Evolutionary conservation across 23 tunicate genomes (phyloP).

Genomic region (Styela clava): DNA sequence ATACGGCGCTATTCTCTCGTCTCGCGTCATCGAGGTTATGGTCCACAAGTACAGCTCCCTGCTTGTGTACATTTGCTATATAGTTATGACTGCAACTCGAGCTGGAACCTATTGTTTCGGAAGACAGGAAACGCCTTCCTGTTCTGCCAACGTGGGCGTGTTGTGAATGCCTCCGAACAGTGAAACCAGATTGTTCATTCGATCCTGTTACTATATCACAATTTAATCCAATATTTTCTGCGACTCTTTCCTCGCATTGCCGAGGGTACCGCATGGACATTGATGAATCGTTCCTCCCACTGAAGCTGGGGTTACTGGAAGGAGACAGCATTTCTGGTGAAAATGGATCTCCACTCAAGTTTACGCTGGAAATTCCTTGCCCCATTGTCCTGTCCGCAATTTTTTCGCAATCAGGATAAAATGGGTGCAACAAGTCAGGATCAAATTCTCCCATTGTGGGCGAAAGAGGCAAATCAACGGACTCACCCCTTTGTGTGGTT

Average conservation of each 20-base stretch:
- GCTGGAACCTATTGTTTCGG: slow-evolving; percentile 15
- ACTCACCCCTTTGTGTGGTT: too few relatives aligned
- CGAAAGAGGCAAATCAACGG: background rate
- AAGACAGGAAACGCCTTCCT: slow-evolving; percentile 31
- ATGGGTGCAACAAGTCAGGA: background rate
- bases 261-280: too few relatives aligned
- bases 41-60: background rate
- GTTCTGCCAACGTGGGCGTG: background rate
- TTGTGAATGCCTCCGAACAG: background rate
- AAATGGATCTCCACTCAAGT: background rate
- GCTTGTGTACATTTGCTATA: background rate
- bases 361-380: background rate
- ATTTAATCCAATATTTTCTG: background rate
- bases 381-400: too few relatives aligned
- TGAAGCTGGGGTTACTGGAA: too few relatives aligned
- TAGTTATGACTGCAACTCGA: background rate
- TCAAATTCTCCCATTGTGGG: slow-evolving; percentile 18
- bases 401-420: slow-evolving; percentile 10
- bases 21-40: background rate
- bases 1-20: background rate
- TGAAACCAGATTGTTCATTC: background rate
- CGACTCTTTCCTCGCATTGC: too few relatives aligned
- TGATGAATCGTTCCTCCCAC: too few relatives aligned
- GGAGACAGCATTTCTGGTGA: too few relatives aligned
- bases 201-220: background rate